Base-by-base conservation (phyloP, 2,888 invertebrate genomes). In the Microctonus brassicae region DNA sequence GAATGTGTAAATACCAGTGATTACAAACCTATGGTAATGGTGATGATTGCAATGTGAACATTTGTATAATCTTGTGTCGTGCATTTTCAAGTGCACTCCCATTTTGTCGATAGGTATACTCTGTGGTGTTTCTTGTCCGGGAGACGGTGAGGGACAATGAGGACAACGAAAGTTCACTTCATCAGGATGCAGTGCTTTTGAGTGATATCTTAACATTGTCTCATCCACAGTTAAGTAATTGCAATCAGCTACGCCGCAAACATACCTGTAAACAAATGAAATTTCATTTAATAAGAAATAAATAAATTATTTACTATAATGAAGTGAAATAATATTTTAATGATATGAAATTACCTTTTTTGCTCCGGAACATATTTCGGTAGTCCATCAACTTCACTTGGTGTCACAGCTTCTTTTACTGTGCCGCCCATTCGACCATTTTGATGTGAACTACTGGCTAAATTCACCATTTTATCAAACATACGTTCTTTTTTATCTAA, bases 401-500 rank as follows among this genome's bases (percentile, higher is more conserved):
- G 73, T 63, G 79, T 77, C 6, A 22, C 39, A 11, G 69, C 6
- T 5, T 82, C 84, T 53, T 80, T 83, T 1, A 78, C 77, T 17
- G 79, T 79, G 3, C 84, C 84, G 9, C 88, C 87, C 88, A 89
- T 89, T 52, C 89, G 83, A 2, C 88, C 82, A 17, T 83, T 84
- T 39, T 87, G 84, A 70, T 87, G 87, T 0, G 92, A 94, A 77
- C 93, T 94, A n/a, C 93, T 92, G 0, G 95, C 95, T 20, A 95
- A 89, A 84, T 95, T 95, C 0, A 93, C 90, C 95, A 95, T 95
- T 84, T 93, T 94, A 84, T 95, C 95, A 82, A 95, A 95, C 90
- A 95, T 94, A 77, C 91, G 91, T 82, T 95, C 94, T 76, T 93
- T 93, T 52, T 92, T 92, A 77, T 93, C 93, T 42, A 95, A 88